phyloP scores from a whole-genome alignment of 2,113 vertebrate genomes.

The Petrocephalus zakoni region DNA sequence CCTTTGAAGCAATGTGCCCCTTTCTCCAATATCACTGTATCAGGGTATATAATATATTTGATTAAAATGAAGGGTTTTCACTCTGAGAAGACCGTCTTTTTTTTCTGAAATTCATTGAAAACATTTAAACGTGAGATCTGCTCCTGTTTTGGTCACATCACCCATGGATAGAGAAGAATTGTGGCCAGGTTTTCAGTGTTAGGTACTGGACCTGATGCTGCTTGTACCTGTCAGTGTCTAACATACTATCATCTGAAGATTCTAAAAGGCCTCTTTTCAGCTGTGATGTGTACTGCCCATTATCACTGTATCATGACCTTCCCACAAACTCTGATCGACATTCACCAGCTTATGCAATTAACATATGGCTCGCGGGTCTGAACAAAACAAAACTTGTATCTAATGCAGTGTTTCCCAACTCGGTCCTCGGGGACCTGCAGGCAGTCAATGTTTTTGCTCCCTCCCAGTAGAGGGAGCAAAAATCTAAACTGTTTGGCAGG shows the following conservation, averaged over 20 bases:
- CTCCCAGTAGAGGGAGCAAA: not conserved
- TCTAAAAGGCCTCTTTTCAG: not conserved
- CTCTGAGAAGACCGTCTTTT: slow-evolving; percentile 33
- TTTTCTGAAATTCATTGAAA: slow-evolving; percentile 41
- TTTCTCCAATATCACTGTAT: slow-evolving; percentile 19
- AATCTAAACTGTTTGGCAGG: not conserved
- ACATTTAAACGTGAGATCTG: not conserved
- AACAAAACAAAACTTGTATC: not conserved
- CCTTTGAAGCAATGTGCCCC: slow-evolving; percentile 19
- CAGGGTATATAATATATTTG: slow-evolving; percentile 26
- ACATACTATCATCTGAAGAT: not conserved
- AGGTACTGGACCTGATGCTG: not conserved
- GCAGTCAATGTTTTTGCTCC: too few species aligned
- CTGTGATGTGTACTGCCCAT: not conserved
- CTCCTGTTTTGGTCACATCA: not conserved
- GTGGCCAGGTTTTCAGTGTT: not conserved
- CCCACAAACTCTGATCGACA: not conserved
- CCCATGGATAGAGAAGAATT: not conserved
- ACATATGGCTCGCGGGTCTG: not conserved
- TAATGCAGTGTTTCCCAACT: not conserved
- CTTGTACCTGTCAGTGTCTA: not conserved
- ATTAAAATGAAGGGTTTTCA: slow-evolving; percentile 32
- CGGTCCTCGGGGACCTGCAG: not conserved
- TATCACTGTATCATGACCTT: not conserved
- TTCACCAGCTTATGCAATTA: not conserved